phyloP scores from a whole-genome alignment of 2,888 invertebrate genomes.

The Pandemis heparana region DNA sequence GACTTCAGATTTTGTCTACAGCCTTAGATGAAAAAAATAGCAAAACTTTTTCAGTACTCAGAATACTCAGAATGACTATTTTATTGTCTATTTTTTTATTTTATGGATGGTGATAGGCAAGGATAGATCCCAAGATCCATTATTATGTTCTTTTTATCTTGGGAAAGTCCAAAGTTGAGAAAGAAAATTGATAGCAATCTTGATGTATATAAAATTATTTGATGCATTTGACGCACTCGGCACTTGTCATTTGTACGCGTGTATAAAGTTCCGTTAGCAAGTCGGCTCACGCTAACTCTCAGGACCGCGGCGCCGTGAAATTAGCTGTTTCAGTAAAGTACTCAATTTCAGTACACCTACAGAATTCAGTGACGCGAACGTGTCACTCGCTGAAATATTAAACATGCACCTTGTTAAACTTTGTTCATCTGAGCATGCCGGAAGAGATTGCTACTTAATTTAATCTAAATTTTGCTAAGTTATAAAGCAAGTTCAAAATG shows the following conservation, averaged over 20 bases:
- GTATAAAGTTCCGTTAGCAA: background rate
- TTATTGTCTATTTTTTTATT: too few relatives aligned
- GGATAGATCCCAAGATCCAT: too few relatives aligned
- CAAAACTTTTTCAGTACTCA: too few relatives aligned
- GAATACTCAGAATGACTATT: too few relatives aligned
- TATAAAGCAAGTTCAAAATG: conserved; percentile 43
- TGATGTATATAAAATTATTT: background rate
- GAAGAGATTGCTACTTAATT: conserved; percentile 44
- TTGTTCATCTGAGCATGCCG: conserved; percentile 41
- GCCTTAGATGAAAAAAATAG: too few relatives aligned
- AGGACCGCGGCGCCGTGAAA: conserved; percentile 43
- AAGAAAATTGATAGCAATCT: too few relatives aligned
- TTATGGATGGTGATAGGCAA: too few relatives aligned
- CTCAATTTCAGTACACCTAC: conserved; percentile 49
- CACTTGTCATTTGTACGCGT: background rate
- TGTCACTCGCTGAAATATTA: conserved; percentile 52
- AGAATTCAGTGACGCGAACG: conserved; percentile 43
- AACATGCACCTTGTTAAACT: conserved; percentile 52
- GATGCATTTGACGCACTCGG: background rate
- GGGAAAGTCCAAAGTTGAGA: too few relatives aligned
- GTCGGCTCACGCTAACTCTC: conserved; percentile 18
- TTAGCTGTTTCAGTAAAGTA: conserved; percentile 56
- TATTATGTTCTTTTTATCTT: too few relatives aligned
- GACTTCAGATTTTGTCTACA: too few relatives aligned
- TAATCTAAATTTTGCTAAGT: conserved; percentile 45